These are phyloP conservation scores for Gisinianus flammeolus DNA, from an alignment of 2,888 invertebrate genomes.

Conservation along the genomic window DNA sequence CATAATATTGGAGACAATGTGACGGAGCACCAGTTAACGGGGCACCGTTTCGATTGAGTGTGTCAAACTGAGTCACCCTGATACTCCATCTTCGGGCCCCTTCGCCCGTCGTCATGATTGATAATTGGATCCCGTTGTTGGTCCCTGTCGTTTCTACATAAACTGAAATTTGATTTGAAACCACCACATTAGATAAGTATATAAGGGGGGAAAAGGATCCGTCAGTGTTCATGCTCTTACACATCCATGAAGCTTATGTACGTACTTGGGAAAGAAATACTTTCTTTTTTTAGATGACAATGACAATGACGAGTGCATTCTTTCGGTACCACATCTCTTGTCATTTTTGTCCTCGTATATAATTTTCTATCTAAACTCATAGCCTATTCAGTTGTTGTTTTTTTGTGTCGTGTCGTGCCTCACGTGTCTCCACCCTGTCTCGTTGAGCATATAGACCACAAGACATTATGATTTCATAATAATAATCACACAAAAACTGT, in stretches of 20 bases:
- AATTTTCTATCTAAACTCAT: conserved; percentile 16
- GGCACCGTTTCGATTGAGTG: conserved; percentile 60
- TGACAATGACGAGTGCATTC: neutral
- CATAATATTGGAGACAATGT: conserved; percentile 73
- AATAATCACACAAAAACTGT: too few species aligned
- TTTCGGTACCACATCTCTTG: neutral
- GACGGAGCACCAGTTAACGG: conserved; percentile 66
- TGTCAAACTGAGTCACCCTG: conserved; percentile 64
- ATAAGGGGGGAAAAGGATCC: too few species aligned
- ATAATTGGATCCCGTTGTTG: conserved; percentile 70
- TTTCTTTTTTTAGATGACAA: too few species aligned
- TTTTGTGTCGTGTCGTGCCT: neutral
- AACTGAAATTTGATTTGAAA: conserved; percentile 64
- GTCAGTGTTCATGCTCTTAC: too few species aligned
- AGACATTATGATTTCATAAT: neutral
- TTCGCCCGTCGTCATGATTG: conserved; percentile 67
- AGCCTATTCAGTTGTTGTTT: neutral
- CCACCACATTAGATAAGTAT: too few species aligned
- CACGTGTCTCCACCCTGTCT: conserved; percentile 9
- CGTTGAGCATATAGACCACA: neutral
- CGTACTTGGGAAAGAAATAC: too few species aligned
- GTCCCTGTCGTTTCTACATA: conserved; percentile 73
- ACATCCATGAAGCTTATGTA: too few species aligned
- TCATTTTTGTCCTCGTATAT: conserved; percentile 8
- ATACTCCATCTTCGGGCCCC: conserved; percentile 55